Conservation (phyloP, 2,888 invertebrate genomes). For the Spilosoma lubricipeda region DNA sequence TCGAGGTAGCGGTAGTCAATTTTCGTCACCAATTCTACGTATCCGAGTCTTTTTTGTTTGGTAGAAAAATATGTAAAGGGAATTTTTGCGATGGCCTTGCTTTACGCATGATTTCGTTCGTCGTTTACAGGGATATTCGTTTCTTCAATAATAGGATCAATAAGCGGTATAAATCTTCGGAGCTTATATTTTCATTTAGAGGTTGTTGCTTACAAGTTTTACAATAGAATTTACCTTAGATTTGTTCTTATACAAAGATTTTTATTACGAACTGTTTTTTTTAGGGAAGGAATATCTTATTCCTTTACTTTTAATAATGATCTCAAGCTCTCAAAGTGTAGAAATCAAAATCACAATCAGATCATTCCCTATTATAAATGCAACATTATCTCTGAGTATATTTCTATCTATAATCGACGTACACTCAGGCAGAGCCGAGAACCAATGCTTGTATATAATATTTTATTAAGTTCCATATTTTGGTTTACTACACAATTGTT, state of each 20-base stretch:
- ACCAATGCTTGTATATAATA: too few relatives aligned
- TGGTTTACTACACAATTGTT: too few relatives aligned
- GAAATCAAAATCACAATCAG: background rate
- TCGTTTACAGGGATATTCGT: background rate
- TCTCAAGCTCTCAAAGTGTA: background rate
- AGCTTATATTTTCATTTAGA: background rate
- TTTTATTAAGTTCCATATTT: too few relatives aligned
- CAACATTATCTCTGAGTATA: too few relatives aligned
- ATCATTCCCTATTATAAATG: too few relatives aligned
- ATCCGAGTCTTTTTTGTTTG: background rate
- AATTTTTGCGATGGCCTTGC: background rate
- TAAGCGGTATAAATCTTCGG: background rate
- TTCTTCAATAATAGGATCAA: background rate
- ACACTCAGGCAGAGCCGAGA: too few relatives aligned
- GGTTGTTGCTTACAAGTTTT: background rate
- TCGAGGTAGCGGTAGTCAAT: background rate
- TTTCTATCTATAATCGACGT: too few relatives aligned
- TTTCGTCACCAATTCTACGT: background rate
- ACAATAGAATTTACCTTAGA: background rate
- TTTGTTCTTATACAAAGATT: background rate
- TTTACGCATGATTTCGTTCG: background rate
- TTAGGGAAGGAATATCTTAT: background rate
- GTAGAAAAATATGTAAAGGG: background rate
- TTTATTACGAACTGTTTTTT: background rate
- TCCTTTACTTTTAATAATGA: background rate